Base-by-base conservation (phyloP, 2,888 invertebrate species). In the Heterodera filipjevi region DNA sequence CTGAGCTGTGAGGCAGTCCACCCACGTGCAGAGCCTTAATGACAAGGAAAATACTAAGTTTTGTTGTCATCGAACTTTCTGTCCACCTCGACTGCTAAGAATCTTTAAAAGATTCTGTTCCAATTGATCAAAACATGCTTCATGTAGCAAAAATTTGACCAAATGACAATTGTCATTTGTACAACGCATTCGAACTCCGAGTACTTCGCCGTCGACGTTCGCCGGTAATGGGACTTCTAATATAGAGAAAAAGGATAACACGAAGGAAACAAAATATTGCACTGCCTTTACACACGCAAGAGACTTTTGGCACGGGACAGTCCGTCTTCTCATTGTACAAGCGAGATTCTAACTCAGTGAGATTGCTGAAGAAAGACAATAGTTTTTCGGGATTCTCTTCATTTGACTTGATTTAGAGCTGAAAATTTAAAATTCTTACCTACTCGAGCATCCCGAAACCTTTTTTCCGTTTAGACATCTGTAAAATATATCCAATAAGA, bases 1-100 rank as follows among this genome's bases (percentile, higher is more conserved):
- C 80, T 77, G 19, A 85, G 82, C 73, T 86, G 85, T 3, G 81
- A 75, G 12, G 84, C 84, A 12, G 85, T 85, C 86, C 86, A 86
- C 14, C 86, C 86, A 6, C 86, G 80, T 70, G 86, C 86, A 66
- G 85, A 85, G 16, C 86, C 86, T 81, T 16, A 49, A 77, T 71
- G 6, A 53, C 16, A 53, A 53, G 19, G 19, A 53, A 53, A 53
- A 53, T 14, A 8, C 12, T 10, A 10, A 5, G 12, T 44, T 44
- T 12, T 10, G 12, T 44, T 44, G 44, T n/a, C n/a, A n/a, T 44
- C 44, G 44, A 5, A 44, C 12, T 44, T 5, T 44, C 12, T 73
- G 46, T 49, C n/a, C 49, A 82, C 83, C 83, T 49, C 76, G 77
- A 66, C 77, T 82, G 19, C 70, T 79, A 16, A 86, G 76, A 22